Conservation (phyloP, 2,888 invertebrate genomes). For the Pomacea canaliculata region DNA sequence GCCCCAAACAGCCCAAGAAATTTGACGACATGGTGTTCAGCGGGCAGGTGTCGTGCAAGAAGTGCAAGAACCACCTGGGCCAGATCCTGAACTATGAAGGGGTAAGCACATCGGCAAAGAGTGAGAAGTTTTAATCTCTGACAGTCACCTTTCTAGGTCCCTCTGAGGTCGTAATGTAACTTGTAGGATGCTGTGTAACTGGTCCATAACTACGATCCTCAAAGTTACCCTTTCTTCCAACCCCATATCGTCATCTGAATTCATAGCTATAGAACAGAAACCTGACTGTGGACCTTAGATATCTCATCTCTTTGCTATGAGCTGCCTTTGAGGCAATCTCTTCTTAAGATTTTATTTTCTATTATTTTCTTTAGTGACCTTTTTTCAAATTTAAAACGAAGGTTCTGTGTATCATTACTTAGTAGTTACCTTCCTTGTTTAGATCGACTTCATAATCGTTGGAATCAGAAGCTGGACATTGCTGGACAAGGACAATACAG, state of each 20-base stretch:
- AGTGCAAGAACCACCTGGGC: slow-evolving; percentile 42
- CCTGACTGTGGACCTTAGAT: too few species aligned
- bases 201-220: too few species aligned
- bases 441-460: slow-evolving; percentile 35
- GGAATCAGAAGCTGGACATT: slow-evolving; percentile 38
- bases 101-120: slow-evolving; percentile 1
- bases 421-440: too few species aligned
- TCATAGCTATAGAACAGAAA: too few species aligned
- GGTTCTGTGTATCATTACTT: too few species aligned
- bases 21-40: slow-evolving; percentile 32
- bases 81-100: slow-evolving; percentile 35
- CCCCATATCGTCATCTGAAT: too few species aligned
- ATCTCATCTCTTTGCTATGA: too few species aligned
- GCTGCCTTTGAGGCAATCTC: too few species aligned
- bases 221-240: too few species aligned
- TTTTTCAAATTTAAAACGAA: too few species aligned
- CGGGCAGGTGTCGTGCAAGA: slow-evolving; percentile 41
- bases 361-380: too few species aligned
- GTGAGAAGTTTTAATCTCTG: neutral
- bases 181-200: neutral
- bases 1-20: neutral
- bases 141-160: neutral
- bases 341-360: too few species aligned
- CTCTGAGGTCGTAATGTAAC: neutral
- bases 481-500: slow-evolving; percentile 17